phyloP scores from a whole-genome alignment of 2,888 invertebrate genomes.

The Nomada flava region DNA sequence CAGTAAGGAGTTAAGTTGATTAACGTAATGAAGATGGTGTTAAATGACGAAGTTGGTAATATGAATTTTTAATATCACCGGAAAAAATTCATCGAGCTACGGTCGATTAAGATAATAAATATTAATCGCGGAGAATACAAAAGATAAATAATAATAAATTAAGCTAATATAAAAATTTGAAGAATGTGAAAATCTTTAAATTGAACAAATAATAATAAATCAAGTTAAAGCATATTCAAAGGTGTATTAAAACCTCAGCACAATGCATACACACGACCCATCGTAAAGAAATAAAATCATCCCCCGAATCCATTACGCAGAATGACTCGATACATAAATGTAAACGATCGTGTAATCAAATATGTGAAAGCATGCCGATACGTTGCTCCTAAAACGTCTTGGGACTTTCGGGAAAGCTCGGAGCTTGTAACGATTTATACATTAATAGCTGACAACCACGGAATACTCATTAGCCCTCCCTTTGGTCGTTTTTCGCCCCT shows the following conservation, averaged over 20 bases:
- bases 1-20: constrained; percentile 31
- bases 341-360: too few relatives aligned
- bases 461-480: constrained; percentile 50
- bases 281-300: too few relatives aligned
- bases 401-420: background rate
- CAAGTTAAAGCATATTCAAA: too few relatives aligned
- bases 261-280: too few relatives aligned
- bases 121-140: background rate
- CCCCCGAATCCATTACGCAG: background rate
- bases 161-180: background rate
- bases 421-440: constrained; percentile 43
- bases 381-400: background rate
- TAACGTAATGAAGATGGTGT: constrained; percentile 16
- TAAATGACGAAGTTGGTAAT: background rate
- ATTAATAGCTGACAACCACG: constrained; percentile 53
- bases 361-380: background rate
- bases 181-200: too few relatives aligned
- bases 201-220: too few relatives aligned
- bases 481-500: constrained; percentile 40
- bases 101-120: background rate
- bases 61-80: background rate
- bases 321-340: background rate
- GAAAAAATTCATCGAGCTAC: background rate
- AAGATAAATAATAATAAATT: background rate
- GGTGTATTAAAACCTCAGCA: too few relatives aligned